Evolutionary conservation across 2,888 invertebrate genomes (phyloP).

Genomic region (Drosophila melanosoma): DNA sequence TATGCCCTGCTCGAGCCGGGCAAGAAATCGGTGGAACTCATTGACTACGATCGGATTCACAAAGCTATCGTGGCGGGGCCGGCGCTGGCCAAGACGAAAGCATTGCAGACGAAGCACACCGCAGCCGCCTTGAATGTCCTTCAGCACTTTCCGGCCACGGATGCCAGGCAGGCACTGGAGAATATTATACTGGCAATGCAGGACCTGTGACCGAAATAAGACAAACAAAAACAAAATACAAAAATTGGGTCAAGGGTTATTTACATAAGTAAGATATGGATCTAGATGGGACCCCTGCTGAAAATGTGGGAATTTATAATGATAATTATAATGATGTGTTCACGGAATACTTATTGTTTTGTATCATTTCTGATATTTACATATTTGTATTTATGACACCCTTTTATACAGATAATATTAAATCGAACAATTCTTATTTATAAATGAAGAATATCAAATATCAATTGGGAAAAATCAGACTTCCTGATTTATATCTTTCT

Average conservation of each 20-base stretch:
- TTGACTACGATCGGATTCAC: conserved; percentile 86
- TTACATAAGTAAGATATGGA: conserved; percentile 27
- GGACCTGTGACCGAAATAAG: conserved; percentile 84
- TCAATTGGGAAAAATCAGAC: neutral
- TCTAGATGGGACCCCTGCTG: conserved; percentile 5
- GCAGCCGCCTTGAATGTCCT: conserved; percentile 91
- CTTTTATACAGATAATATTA: conserved; percentile 14
- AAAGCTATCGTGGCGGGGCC: conserved; percentile 88
- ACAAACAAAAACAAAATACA: neutral
- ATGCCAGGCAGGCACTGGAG: conserved; percentile 93
- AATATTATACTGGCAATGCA: conserved; percentile 95
- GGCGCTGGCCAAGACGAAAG: conserved; percentile 90
- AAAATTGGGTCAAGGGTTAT: conserved; percentile 51
- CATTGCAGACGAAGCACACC: conserved; percentile 91
- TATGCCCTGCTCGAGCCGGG: conserved; percentile 86
- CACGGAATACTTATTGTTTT: conserved; percentile 14
- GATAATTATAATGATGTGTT: conserved; percentile 9
- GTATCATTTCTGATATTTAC: conserved; percentile 7
- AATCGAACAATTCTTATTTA: conserved; percentile 22
- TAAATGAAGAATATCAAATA: neutral
- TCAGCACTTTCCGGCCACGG: conserved; percentile 91
- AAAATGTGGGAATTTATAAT: conserved; percentile 9
- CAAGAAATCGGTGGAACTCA: conserved; percentile 83
- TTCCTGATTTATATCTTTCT: neutral
- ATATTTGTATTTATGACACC: conserved; percentile 14